Base-by-base conservation (phyloP, 1,140 invertebrate species). In the Tribolium castaneum region DNA sequence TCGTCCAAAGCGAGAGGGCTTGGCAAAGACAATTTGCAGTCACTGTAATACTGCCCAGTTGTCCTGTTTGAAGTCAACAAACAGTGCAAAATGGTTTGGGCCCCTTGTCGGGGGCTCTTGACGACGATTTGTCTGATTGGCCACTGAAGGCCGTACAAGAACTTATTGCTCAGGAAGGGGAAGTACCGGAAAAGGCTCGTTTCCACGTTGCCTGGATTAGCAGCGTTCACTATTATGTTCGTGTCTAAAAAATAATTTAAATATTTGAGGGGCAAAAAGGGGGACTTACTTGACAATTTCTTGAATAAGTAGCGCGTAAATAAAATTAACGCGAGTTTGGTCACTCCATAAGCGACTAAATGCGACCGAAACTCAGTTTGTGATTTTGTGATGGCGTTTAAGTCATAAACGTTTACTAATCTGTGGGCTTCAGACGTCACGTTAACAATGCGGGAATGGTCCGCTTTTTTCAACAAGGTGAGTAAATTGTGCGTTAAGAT, bases 131-230 rank as follows among this genome's bases (percentile, higher is more conserved):
- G 9, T 30, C 86, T 80, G 16, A 87, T 83, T 25, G 84, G 86
- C 81, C 82, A 85, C 79, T 87, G 85, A 10, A 87, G 50, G 12
- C 77, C 80, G 59, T 82, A 85, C 14, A 86, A 72, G 59, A 79
- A 83, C 6, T 77, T 75, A 62, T 86, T 86, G 49, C 76, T 80
- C 14, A 85, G 56, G n/a, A 76, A 80, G 22, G 85, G 85, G 78
- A 85, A 87, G 73, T 86, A 71, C 25, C 86, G 77, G 75, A 81
- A 86, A 50, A 88, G 85, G 1, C 62, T 13, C 2, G 86, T 87
- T 78, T 87, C 85, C 5, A 84, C 83, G 56, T 87, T 87, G 49
- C 87, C 87, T 16, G 87, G 87, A 80, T 88, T 83, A n/a, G 84
- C 87, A 71, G 83, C 83, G 66, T 86, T 84, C 14, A 85, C 82